Conservation (phyloP, 2,113 vertebrate genomes). For the Tursiops truncatus region DNA sequence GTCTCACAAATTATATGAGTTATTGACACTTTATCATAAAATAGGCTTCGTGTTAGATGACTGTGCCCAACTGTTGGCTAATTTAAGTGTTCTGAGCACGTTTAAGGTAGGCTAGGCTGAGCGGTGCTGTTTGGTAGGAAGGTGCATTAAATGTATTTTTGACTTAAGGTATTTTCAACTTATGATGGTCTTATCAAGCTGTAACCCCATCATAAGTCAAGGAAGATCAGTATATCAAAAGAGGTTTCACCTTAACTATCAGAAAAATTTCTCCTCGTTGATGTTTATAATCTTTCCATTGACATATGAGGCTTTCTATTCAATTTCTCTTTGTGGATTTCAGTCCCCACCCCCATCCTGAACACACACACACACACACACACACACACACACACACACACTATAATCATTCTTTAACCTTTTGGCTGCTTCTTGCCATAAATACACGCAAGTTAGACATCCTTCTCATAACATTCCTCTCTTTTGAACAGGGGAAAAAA, state of each 20-base stretch:
- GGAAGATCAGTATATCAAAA: not conserved
- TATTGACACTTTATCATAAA: not conserved
- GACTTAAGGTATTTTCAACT: not conserved
- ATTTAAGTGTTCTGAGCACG: not conserved
- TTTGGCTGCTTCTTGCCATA: not conserved
- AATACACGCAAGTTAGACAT: not conserved
- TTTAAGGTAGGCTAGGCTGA: not conserved
- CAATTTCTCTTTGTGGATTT: not conserved
- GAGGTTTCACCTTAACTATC: not conserved
- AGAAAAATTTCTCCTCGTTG: slow-evolving; percentile 12
- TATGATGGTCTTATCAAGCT: not conserved
- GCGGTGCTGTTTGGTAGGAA: not conserved
- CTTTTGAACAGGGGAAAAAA: slow-evolving; percentile 25
- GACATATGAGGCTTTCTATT: not conserved
- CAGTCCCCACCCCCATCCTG: not conserved
- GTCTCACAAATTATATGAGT: not conserved
- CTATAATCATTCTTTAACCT: not conserved
- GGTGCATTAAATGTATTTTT: not conserved
- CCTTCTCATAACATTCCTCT: slow-evolving; percentile 54
- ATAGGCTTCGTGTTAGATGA: not conserved
- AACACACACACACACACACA: not conserved
- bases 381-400: not conserved
- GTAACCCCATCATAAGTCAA: not conserved
- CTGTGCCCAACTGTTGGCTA: not conserved
- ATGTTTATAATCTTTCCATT: slow-evolving; percentile 6